These are phyloP conservation scores for Malachius bipustulatus DNA, from an alignment of 2,888 invertebrate genomes.

Conservation along the genomic window DNA sequence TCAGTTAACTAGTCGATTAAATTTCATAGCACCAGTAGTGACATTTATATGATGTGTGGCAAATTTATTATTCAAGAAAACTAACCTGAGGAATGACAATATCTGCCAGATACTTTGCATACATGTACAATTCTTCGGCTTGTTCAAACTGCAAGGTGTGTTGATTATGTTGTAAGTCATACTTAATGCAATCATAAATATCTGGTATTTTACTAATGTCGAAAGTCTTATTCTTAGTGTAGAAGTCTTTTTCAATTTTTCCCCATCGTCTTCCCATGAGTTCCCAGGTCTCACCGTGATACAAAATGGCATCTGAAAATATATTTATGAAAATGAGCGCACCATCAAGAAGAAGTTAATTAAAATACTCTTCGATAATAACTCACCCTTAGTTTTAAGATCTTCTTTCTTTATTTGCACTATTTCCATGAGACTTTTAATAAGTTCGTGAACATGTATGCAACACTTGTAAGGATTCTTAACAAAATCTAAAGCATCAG, in stretches of 20 bases:
- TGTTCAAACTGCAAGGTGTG: slow-evolving; percentile 86
- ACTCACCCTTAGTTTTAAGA: slow-evolving; percentile 66
- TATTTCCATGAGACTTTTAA: slow-evolving; percentile 74
- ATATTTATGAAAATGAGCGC: slow-evolving; percentile 5
- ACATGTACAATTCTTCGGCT: slow-evolving; percentile 86
- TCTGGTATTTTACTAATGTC: slow-evolving; percentile 99
- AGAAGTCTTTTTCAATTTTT: slow-evolving; percentile 96
- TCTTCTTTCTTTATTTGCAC: slow-evolving; percentile 80
- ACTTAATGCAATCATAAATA: slow-evolving; percentile 99
- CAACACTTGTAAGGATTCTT: slow-evolving; percentile 93
- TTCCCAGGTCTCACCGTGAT: slow-evolving; percentile 99
- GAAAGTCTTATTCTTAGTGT: slow-evolving; percentile 80
- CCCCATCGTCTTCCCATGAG: slow-evolving; percentile 95
- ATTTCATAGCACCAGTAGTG: no score
- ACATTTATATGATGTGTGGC: no score
- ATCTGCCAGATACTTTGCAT: slow-evolving; percentile 95
- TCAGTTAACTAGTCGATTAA: no score
- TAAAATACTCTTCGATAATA: no score
- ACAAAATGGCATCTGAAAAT: slow-evolving; percentile 70
- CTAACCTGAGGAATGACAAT: slow-evolving; percentile 97
- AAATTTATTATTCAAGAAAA: no score
- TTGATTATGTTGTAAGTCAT: slow-evolving; percentile 96
- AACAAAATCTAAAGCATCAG: slow-evolving; percentile 85
- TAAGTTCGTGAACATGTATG: slow-evolving; percentile 76
- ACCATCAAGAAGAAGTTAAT: slow-evolving; percentile 7